phyloP scores from a whole-genome alignment of 2,797 vertebrate species.

The Lophius americanus region DNA sequence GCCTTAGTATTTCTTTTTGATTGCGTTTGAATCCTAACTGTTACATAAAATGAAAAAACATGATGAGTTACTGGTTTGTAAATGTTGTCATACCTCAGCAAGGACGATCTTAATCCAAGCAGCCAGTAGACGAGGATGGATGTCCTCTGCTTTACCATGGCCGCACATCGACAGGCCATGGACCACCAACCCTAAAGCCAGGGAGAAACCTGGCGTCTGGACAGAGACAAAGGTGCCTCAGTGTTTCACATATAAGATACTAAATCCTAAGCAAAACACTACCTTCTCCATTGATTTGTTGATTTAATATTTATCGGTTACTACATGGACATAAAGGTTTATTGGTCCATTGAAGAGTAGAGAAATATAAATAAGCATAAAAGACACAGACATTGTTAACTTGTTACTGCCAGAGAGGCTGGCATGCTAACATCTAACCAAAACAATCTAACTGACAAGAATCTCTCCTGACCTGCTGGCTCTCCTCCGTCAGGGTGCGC shows the following conservation, averaged over 20 bases:
- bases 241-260: background rate
- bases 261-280: background rate
- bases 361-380: background rate
- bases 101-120: constrained; percentile 92
- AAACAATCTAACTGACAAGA: background rate
- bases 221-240: constrained; percentile 1
- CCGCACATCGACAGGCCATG: constrained; percentile 89
- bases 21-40: too few species aligned
- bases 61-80: too few species aligned
- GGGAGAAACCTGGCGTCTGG: constrained; percentile 90
- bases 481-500: constrained; percentile 85
- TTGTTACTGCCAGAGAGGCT: background rate
- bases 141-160: constrained; percentile 92
- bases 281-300: too few species aligned
- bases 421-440: background rate
- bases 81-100: constrained; percentile 83
- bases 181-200: constrained; percentile 88
- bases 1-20: too few species aligned
- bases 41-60: too few species aligned
- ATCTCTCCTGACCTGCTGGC: constrained; percentile 88
- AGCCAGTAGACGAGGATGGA: constrained; percentile 86
- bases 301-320: too few species aligned
- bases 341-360: background rate
- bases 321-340: background rate
- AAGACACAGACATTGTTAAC: background rate